Conservation (phyloP, 2,888 invertebrate genomes). For the Tipula unca region DNA sequence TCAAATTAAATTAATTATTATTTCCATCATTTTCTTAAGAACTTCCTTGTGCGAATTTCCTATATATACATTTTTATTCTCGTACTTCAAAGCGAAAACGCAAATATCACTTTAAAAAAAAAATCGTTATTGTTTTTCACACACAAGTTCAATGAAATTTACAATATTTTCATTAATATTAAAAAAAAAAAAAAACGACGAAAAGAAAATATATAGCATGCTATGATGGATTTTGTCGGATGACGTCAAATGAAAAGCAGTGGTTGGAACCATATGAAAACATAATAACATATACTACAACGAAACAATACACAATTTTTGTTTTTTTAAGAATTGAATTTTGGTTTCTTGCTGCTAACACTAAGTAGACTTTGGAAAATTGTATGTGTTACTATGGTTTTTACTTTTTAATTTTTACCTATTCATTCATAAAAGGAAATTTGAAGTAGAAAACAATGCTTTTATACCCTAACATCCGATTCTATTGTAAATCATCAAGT, state of each 20-base stretch:
- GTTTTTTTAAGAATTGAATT: background rate
- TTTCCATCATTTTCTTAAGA: background rate
- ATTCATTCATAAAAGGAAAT: background rate
- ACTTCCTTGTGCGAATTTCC: background rate
- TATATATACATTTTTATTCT: background rate
- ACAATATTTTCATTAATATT: background rate
- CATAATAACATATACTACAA: too few species aligned
- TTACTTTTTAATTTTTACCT: background rate
- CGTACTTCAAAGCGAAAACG: background rate
- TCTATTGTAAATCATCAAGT: too few species aligned
- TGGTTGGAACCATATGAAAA: background rate
- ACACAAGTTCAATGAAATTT: slow-evolving; percentile 8
- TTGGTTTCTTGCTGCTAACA: background rate
- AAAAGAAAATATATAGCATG: background rate
- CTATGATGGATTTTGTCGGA: background rate
- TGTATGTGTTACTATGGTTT: background rate
- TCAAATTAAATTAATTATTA: background rate
- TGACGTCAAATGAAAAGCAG: background rate
- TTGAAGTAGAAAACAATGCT: background rate
- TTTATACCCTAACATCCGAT: too few species aligned
- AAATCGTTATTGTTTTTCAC: background rate
- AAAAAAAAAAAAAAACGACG: background rate
- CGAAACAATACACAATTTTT: background rate
- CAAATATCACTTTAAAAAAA: background rate
- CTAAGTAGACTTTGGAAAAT: background rate